These are phyloP conservation scores for Noctua janthe DNA, from an alignment of 2,888 invertebrate genomes.

Conservation along the genomic window DNA sequence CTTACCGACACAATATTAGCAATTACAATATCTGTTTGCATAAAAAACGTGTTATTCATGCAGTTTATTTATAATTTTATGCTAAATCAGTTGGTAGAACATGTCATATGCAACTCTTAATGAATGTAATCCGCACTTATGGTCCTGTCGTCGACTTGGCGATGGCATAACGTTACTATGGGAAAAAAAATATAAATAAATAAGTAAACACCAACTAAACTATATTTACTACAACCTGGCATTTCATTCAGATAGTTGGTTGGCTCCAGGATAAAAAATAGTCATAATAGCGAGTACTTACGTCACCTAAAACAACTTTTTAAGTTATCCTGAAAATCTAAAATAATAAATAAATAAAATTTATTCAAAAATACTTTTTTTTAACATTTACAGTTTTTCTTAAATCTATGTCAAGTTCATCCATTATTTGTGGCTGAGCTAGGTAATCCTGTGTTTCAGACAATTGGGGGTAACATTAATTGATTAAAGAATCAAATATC, in stretches of 20 bases:
- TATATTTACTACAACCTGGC: no score
- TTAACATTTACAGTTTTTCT: no score
- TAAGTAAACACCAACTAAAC: neutral
- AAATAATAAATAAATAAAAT: no score
- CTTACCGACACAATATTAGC: neutral
- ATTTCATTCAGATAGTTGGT: neutral
- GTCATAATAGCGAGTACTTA: neutral
- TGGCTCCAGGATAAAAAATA: neutral
- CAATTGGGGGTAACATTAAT: no score
- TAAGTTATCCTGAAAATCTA: neutral
- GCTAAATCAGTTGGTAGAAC: slow-evolving; percentile 18
- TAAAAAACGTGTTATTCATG: slow-evolving; percentile 34
- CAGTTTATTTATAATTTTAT: slow-evolving; percentile 43
- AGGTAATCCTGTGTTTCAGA: no score
- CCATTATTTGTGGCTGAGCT: no score
- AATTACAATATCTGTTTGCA: slow-evolving; percentile 33
- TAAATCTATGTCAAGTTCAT: no score
- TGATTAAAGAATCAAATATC: no score
- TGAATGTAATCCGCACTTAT: slow-evolving; percentile 6
- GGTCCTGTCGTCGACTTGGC: neutral
- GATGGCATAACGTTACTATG: neutral
- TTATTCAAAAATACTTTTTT: no score
- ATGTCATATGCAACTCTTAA: slow-evolving; percentile 14
- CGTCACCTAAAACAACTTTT: neutral
- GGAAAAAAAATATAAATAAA: slow-evolving; percentile 1